Conservation (phyloP, 1,140 invertebrate genomes). For the Andrena cerasifolii region DNA sequence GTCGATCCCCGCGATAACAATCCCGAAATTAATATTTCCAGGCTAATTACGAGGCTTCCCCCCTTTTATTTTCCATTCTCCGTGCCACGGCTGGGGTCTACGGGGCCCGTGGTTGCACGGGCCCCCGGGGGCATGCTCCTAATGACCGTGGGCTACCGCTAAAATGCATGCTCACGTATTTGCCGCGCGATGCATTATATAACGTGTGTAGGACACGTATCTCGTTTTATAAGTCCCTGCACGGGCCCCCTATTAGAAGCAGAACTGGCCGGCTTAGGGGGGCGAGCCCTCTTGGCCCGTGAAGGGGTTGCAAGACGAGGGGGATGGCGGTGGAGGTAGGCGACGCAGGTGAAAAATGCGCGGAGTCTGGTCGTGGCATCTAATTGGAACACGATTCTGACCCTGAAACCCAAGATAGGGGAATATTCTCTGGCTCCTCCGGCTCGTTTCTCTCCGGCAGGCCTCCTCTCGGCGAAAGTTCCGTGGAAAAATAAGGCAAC, state of each 20-base stretch:
- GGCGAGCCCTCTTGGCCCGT: background rate
- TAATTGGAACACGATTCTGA: constrained; percentile 82
- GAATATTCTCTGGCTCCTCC: constrained; percentile 69
- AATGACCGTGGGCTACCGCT: constrained; percentile 58
- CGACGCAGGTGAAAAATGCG: constrained; percentile 65
- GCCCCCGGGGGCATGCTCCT: constrained; percentile 37
- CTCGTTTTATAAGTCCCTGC: constrained; percentile 49
- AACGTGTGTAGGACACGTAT: constrained; percentile 52
- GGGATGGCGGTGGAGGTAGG: background rate
- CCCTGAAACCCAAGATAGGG: constrained; percentile 78
- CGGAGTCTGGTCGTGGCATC: constrained; percentile 64
- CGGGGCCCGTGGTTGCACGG: constrained; percentile 30
- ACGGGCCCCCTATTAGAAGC: constrained; percentile 71
- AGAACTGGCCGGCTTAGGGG: constrained; percentile 51
- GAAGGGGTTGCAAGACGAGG: constrained; percentile 25
- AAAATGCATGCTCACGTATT: constrained; percentile 61
- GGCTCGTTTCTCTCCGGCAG: constrained; percentile 17
- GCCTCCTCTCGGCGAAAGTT: constrained; percentile 22
- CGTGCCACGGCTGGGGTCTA: constrained; percentile 14
- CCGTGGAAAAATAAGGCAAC: constrained; percentile 33
- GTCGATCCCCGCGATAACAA: background rate
- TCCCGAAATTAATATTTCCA: constrained; percentile 34
- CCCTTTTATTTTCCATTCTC: constrained; percentile 6
- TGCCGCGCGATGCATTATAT: constrained; percentile 54
- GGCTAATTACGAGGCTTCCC: constrained; percentile 30